Evolutionary conservation across 1,140 invertebrate genomes (phyloP).

Genomic region (Bombus turneri): DNA sequence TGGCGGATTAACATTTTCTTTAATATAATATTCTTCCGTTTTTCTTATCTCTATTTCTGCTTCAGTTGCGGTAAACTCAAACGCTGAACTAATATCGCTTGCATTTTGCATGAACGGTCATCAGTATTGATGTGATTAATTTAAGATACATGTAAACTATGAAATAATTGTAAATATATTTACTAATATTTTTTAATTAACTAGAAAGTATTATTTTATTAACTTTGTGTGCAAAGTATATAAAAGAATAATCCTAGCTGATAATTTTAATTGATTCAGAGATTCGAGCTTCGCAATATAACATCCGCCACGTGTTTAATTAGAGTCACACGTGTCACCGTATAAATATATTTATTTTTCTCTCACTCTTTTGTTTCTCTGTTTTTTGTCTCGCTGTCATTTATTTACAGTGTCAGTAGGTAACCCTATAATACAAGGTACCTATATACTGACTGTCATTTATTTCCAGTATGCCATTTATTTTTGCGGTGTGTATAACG

Average conservation of each 20-base stretch:
- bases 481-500: conserved; percentile 63
- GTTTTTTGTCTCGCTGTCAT: conserved; percentile 47
- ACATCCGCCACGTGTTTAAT: conserved; percentile 45
- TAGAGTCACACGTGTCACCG: conserved; percentile 35
- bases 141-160: background rate
- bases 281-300: no score
- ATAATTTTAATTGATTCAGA: no score
- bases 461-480: conserved; percentile 59
- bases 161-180: background rate
- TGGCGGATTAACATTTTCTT: conserved; percentile 32
- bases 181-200: background rate
- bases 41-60: background rate
- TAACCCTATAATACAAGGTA: conserved; percentile 64
- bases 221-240: background rate
- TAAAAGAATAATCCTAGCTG: background rate
- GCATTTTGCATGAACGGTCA: background rate
- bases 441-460: conserved; percentile 51
- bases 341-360: conserved; percentile 46
- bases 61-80: background rate
- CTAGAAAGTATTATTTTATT: background rate
- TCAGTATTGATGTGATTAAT: background rate
- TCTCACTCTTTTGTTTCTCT: conserved; percentile 43
- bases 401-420: conserved; percentile 59
- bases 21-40: background rate
- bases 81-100: background rate